Percentiles rank a stretch among this genome's conserved stretches.
Conservation (phyloP, 1,140 invertebrate species). For the Bombus waltoni region DNA sequence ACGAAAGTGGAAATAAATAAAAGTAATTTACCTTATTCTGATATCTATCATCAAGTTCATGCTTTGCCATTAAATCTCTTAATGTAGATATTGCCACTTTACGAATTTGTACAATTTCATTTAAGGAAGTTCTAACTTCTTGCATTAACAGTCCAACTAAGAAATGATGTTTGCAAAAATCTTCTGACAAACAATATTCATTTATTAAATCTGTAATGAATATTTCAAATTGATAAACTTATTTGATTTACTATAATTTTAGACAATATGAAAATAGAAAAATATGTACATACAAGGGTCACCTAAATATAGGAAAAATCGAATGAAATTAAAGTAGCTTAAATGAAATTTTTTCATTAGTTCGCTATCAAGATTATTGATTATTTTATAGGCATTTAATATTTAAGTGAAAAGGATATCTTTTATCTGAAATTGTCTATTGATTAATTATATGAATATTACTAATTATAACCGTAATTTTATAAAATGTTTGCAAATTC, state of each 20-base stretch:
- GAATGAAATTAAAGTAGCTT: slow-evolving; percentile 35
- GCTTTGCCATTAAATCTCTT: slow-evolving; percentile 94
- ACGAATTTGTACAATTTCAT: slow-evolving; percentile 91
- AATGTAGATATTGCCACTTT: slow-evolving; percentile 90
- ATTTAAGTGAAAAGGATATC: neutral
- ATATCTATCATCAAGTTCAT: slow-evolving; percentile 96
- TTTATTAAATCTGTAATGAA: slow-evolving; percentile 83
- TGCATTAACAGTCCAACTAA: slow-evolving; percentile 91
- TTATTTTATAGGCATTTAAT: neutral
- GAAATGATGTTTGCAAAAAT: slow-evolving; percentile 95
- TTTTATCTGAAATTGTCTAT: neutral
- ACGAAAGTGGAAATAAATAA: neutral
- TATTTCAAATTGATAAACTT: slow-evolving; percentile 35
- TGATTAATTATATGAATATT: slow-evolving; percentile 12
- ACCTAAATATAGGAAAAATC: slow-evolving; percentile 37
- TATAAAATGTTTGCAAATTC: slow-evolving; percentile 23
- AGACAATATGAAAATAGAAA: slow-evolving; percentile 23
- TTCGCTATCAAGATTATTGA: neutral
- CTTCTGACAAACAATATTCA: slow-evolving; percentile 87
- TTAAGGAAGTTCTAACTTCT: slow-evolving; percentile 90
- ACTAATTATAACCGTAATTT: neutral
- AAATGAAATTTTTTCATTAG: slow-evolving; percentile 4
- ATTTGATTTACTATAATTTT: neutral
- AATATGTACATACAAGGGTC: slow-evolving; percentile 30
- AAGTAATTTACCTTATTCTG: slow-evolving; percentile 83